These are phyloP conservation scores for Trissoscelio sp. DNA, from an alignment of 2,888 invertebrate genomes.

Conservation along the genomic window DNA sequence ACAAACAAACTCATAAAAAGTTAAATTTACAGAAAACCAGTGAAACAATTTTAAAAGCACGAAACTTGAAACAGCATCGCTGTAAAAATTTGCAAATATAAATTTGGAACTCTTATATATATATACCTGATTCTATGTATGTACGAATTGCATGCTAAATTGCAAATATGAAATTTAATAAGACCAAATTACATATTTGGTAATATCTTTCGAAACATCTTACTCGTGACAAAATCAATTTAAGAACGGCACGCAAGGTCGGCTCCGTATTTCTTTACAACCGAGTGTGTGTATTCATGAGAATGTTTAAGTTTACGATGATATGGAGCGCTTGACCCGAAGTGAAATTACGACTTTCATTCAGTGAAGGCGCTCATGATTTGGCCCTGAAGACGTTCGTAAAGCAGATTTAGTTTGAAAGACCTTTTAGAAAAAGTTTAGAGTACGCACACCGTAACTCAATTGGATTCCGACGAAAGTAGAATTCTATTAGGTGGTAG, in stretches of 20 bases:
- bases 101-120: conserved; percentile 6
- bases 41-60: not conserved
- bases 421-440: conserved; percentile 36
- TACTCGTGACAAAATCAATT: conserved; percentile 26
- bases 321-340: conserved; percentile 1
- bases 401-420: conserved; percentile 33
- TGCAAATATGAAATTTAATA: conserved; percentile 23
- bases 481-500: conserved; percentile 31
- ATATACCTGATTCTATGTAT: not conserved
- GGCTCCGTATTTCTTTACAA: not conserved
- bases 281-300: not conserved
- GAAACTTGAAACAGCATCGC: not conserved
- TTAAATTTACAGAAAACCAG: not conserved
- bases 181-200: conserved; percentile 16
- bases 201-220: conserved; percentile 21
- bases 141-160: conserved; percentile 11
- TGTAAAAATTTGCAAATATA: not conserved
- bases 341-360: conserved; percentile 16
- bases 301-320: conserved; percentile 11
- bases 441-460: conserved; percentile 24
- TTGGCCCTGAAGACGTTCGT: conserved; percentile 24
- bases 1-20: not conserved
- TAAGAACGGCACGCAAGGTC: conserved; percentile 8
- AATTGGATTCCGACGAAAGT: conserved; percentile 33
- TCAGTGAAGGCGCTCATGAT: conserved; percentile 12